These are phyloP conservation scores for Enhydra lutris DNA, from an alignment of 2,113 vertebrate species.

Conservation along the genomic window DNA sequence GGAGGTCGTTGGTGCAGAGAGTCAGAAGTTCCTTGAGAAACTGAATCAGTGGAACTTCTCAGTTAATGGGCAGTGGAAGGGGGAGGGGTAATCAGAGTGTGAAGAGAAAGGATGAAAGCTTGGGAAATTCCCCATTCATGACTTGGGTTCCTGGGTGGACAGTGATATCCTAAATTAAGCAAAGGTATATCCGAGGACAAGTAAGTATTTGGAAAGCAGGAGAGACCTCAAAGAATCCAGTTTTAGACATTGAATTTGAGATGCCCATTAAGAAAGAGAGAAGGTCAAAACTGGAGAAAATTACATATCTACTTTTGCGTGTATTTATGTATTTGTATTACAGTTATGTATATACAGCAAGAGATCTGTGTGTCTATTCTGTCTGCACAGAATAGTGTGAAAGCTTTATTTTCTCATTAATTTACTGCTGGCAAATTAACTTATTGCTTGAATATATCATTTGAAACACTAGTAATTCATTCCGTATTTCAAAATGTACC, in stretches of 20 bases:
- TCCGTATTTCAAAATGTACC: conserved; percentile 28
- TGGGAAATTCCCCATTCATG: neutral
- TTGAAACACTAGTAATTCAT: conserved; percentile 36
- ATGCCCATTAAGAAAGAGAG: neutral
- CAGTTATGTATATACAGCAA: neutral
- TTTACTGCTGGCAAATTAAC: conserved; percentile 41
- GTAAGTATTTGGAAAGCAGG: neutral
- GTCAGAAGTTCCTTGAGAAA: neutral
- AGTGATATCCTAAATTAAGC: neutral
- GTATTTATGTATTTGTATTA: neutral
- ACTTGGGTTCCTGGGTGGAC: neutral
- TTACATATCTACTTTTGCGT: neutral
- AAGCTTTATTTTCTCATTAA: conserved; percentile 34
- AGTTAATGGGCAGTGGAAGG: neutral
- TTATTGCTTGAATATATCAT: conserved; percentile 18
- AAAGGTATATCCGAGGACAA: neutral
- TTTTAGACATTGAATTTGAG: neutral
- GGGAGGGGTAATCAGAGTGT: neutral
- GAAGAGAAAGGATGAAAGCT: neutral
- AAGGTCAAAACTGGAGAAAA: neutral
- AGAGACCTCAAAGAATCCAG: neutral
- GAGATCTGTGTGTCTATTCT: neutral
- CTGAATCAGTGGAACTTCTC: neutral
- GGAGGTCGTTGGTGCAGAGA: neutral
- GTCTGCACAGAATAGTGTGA: neutral